phyloP scores from a whole-genome alignment of 2,113 vertebrate species.

The Barnardius zonarius region DNA sequence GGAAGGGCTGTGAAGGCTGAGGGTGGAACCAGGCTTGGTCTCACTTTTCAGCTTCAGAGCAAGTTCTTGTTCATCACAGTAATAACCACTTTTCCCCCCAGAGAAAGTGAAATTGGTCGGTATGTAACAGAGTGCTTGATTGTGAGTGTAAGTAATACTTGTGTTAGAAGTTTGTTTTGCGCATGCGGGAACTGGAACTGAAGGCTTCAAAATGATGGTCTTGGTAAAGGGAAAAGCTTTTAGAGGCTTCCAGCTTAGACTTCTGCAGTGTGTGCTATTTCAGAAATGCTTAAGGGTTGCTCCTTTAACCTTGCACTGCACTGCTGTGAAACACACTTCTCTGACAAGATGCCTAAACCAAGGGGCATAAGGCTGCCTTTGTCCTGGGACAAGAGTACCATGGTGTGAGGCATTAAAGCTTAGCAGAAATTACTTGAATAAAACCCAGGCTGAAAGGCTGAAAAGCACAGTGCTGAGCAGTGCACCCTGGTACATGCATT shows the following conservation, averaged over 20 bases:
- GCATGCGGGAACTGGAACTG: rapidly evolving
- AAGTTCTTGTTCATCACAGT: background rate
- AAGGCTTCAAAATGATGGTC: background rate
- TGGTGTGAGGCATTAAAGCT: background rate
- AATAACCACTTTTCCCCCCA: background rate
- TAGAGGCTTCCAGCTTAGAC: background rate
- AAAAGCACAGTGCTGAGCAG: background rate
- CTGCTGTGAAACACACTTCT: background rate
- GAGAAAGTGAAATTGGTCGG: background rate
- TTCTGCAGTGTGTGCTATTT: background rate
- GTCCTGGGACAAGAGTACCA: background rate
- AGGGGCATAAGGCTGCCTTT: background rate
- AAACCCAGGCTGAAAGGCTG: background rate
- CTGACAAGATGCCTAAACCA: background rate
- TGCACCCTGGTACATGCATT: background rate
- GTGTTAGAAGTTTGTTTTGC: background rate
- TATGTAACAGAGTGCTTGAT: background rate
- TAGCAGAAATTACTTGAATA: background rate
- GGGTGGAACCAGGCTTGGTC: background rate
- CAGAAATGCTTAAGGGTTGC: background rate
- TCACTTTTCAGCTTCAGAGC: background rate
- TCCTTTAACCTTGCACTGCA: background rate
- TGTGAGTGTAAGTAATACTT: background rate
- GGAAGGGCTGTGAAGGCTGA: background rate
- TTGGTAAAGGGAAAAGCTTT: background rate